Percentiles rank a stretch among this genome's conserved stretches.
Evolutionary conservation across 2,113 vertebrate species (phyloP).

Genomic region (Amia ocellicauda): DNA sequence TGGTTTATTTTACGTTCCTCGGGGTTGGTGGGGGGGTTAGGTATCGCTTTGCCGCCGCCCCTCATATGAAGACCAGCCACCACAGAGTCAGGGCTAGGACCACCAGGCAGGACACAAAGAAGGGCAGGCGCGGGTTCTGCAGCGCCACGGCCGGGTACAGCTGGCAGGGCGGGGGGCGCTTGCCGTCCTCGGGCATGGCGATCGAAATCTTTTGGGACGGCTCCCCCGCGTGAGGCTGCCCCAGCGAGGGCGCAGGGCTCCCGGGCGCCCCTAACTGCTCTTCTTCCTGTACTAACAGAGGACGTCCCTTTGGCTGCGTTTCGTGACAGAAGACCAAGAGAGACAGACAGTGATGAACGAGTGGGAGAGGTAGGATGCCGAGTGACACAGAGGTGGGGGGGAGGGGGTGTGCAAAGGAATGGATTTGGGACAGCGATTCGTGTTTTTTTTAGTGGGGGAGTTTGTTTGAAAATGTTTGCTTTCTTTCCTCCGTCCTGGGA

Average conservation of each 20-base stretch:
- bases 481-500: too few relatives aligned
- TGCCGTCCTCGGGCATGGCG: slow-evolving; percentile 73
- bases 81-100: slow-evolving; percentile 76
- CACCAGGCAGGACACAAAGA: slow-evolving; percentile 81
- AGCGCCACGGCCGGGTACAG: slow-evolving; percentile 65
- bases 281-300: slow-evolving; percentile 78
- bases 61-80: slow-evolving; percentile 84
- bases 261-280: slow-evolving; percentile 75
- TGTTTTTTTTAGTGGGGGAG: too few relatives aligned
- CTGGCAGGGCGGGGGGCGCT: slow-evolving; percentile 65
- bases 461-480: too few relatives aligned
- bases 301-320: slow-evolving; percentile 78
- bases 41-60: neutral
- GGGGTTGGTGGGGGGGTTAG: neutral
- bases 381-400: slow-evolving; percentile 58
- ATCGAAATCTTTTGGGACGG: slow-evolving; percentile 74
- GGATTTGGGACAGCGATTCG: neutral
- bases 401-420: slow-evolving; percentile 75
- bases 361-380: slow-evolving; percentile 72
- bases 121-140: slow-evolving; percentile 67
- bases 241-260: slow-evolving; percentile 57
- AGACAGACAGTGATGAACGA: slow-evolving; percentile 91
- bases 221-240: slow-evolving; percentile 52
- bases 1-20: too few relatives aligned
- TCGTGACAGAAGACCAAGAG: slow-evolving; percentile 82